Evolutionary conservation across 2,113 vertebrate genomes (phyloP).

Genomic region (Hippocampus barbouri): DNA sequence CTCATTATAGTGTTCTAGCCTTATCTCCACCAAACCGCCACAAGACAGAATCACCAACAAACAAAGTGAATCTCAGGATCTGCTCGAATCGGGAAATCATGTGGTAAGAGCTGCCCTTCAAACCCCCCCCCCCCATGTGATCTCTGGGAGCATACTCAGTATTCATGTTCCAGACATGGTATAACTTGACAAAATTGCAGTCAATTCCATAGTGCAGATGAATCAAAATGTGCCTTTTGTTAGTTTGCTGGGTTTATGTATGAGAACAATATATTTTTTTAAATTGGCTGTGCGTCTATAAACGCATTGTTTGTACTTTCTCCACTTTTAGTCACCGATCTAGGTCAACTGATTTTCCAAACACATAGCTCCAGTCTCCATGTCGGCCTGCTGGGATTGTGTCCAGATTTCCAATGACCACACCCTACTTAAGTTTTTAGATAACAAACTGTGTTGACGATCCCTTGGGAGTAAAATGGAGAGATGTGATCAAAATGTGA

Average conservation of each 20-base stretch:
- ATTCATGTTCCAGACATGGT: neutral
- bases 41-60: neutral
- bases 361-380: neutral
- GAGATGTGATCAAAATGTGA: neutral
- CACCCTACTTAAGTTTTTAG: neutral
- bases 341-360: conserved; percentile 2
- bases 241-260: neutral
- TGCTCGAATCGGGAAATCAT: neutral
- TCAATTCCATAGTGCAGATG: neutral
- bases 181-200: neutral
- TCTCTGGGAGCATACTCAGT: neutral
- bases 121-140: neutral
- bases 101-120: neutral
- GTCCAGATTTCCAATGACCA: neutral
- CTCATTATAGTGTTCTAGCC: neutral
- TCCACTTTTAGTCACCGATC: conserved; percentile 1
- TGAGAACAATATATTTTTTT: neutral
- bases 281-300: neutral
- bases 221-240: neutral
- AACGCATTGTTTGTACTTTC: too few relatives aligned
- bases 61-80: neutral
- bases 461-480: neutral
- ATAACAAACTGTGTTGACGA: neutral
- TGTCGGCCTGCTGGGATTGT: neutral
- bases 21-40: neutral